Base-by-base conservation (phyloP, 2,797 vertebrate genomes). In the Acanthopagrus latus region DNA sequence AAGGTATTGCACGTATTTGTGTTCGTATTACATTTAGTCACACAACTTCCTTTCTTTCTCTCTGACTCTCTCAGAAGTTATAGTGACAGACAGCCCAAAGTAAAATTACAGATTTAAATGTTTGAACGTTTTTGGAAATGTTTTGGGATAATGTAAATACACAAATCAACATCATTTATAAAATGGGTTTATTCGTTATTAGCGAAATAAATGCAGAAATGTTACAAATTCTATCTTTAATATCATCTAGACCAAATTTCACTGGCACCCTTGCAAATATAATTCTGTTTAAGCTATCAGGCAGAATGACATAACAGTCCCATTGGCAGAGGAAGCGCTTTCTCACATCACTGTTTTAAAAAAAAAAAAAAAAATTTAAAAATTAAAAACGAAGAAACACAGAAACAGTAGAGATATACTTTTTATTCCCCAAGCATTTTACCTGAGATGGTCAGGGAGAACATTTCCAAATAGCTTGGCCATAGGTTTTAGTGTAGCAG, bases 371-470 rank as follows among this genome's bases (percentile, higher is more conserved):
- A 1, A 7, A 38, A 54, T n/a, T n/a, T n/a, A n/a, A 14, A 7
- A 38, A 2, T 10, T 7, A 8, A 1, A 1, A 38, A 54, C n/a
- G n/a, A 59, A 6, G 18, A 2, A 38, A 38, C 7, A 38, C 8
- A 38, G 38, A 38, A 38, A 38, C 38, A 38, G 38, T 38, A 10
- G 38, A 38, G 38, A 38, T 9, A 38, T 38, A 38, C 9, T 54
- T 8, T 23, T 69, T 21, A 21, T 38, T 38, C 9, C 33, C 33
- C 7, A 38, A 23, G 59, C 11, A 57, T 55, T 47, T 46, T 23
- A 63, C 16, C 56, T 64, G 12, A 27, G 74, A 62, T 54, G 12
- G 23, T 46, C 9, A 43, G n/a, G 16, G 16, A 76, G 52, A 65
- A 57, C 13, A 72, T 59, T 70, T 63, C 20, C 33, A 21, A 18